Base-by-base conservation (phyloP, 2,888 invertebrate species). In the Caenorhabditis sulstoni region DNA sequence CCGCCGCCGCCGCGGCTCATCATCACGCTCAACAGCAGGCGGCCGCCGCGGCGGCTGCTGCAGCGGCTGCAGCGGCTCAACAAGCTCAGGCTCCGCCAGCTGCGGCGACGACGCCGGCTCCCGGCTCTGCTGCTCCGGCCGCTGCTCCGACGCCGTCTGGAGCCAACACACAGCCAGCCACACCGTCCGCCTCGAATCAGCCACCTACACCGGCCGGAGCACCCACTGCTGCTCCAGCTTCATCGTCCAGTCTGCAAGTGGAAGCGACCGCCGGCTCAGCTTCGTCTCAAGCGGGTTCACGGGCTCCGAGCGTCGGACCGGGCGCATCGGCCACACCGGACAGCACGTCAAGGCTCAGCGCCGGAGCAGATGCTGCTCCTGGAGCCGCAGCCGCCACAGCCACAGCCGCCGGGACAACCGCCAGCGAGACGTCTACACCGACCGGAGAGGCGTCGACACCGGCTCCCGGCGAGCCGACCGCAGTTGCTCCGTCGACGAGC, bases 271-370 rank as follows among this genome's bases (percentile, higher is more conserved):
- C 29, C 29, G 29, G 29, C 3, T 29, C 29, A 7, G 3, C 29
- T 3, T 29, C 29, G 3, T 29, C 29, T 29, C 29, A 29, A 29
- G 29, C 29, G 3, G 29, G 29, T 7, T 29, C 29, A 29, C 29
- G 85, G 11, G 85, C 85, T 7, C 85, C 85, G 3, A 79, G 79
- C 49, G 76, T 66, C 8, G 85, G 85, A n/a, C 85, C 85, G 0
- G 68, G 58, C 9, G 39, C 70, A 1, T 57, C 67, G 50, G 71
- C 76, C 9, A 87, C 86, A 4, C 85, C 85, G 23, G 86, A 86
- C 65, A 82, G 83, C 41, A 49, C 81, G 3, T 81, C 81, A 7
- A 50, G 82, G 49, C 71, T 84, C 70, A 80, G 83, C 29, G 78
- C 80, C 3, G 82, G 74, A 23, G 81, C 61, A 7, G 85, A 83